A percentile compares a stretch with the other conserved stretches of the same genome.
phyloP scores from a whole-genome alignment of 2,888 invertebrate species.

The Liopterus haemorrhoidalis region DNA sequence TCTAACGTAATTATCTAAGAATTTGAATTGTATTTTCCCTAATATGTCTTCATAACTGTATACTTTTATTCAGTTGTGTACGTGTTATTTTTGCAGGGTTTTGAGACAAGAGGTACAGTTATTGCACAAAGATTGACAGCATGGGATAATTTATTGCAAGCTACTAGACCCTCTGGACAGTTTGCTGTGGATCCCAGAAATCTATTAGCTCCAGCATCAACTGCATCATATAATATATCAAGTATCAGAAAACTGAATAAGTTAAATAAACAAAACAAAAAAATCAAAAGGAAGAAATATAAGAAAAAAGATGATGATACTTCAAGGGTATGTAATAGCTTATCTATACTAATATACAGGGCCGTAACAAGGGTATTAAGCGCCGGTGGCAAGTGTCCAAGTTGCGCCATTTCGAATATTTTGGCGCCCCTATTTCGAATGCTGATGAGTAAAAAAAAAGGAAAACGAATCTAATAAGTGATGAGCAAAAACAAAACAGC shows the following conservation, averaged over 20 bases:
- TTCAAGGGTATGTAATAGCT: no score
- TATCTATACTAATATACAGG: constrained; percentile 32
- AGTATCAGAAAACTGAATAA: constrained; percentile 23
- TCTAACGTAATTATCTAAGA: no score
- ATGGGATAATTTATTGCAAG: constrained; percentile 78
- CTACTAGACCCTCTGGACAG: constrained; percentile 62
- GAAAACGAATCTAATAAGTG: no score
- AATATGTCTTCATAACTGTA: neutral
- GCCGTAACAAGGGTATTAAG: no score
- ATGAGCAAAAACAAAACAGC: no score
- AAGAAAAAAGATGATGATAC: constrained; percentile 42
- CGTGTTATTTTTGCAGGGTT: constrained; percentile 57
- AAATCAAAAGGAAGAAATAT: constrained; percentile 41
- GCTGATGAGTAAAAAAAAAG: no score
- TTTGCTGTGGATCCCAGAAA: constrained; percentile 69
- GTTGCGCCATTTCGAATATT: no score
- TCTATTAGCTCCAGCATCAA: constrained; percentile 42
- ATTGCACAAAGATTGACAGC: constrained; percentile 74
- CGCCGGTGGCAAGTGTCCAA: no score
- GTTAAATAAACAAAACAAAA: constrained; percentile 33
- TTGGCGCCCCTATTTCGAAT: no score
- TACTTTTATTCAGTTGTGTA: constrained; percentile 13
- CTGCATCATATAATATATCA: constrained; percentile 3
- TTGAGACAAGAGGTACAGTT: constrained; percentile 84
- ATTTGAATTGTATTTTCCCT: neutral